These are phyloP conservation scores for Euwallacea similis DNA, from an alignment of 1,140 invertebrate species.

Conservation along the genomic window DNA sequence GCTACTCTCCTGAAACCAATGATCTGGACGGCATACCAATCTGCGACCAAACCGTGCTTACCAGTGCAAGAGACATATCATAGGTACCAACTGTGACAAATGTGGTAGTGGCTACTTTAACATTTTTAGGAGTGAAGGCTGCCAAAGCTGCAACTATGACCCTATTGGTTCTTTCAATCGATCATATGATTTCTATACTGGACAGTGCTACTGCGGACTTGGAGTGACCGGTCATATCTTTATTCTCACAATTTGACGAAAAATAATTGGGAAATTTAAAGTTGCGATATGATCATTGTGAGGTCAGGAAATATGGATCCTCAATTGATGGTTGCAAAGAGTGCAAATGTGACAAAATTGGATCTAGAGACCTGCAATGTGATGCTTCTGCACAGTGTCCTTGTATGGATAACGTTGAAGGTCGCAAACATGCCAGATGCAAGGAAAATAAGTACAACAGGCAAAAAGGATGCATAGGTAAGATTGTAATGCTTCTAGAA, in stretches of 20 bases:
- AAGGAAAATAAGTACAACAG: constrained; percentile 90
- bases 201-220: constrained; percentile 83
- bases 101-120: constrained; percentile 87
- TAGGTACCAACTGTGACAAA: constrained; percentile 84
- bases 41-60: constrained; percentile 85
- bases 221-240: constrained; percentile 74
- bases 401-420: constrained; percentile 90
- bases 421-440: constrained; percentile 84
- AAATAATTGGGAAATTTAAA: constrained; percentile 44
- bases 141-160: constrained; percentile 84
- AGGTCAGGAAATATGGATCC: constrained; percentile 86
- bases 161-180: constrained; percentile 79
- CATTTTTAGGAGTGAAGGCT: constrained; percentile 80
- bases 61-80: constrained; percentile 82
- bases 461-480: constrained; percentile 70
- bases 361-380: constrained; percentile 83
- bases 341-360: constrained; percentile 89
- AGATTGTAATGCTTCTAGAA: neutral
- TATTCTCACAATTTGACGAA: neutral
- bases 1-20: constrained; percentile 77
- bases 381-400: constrained; percentile 82
- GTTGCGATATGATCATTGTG: constrained; percentile 80
- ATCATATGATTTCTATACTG: constrained; percentile 78
- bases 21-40: constrained; percentile 66
- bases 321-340: constrained; percentile 79